Conservation (phyloP, 2,888 invertebrate genomes). For the Zaprionus obscuricornis region DNA sequence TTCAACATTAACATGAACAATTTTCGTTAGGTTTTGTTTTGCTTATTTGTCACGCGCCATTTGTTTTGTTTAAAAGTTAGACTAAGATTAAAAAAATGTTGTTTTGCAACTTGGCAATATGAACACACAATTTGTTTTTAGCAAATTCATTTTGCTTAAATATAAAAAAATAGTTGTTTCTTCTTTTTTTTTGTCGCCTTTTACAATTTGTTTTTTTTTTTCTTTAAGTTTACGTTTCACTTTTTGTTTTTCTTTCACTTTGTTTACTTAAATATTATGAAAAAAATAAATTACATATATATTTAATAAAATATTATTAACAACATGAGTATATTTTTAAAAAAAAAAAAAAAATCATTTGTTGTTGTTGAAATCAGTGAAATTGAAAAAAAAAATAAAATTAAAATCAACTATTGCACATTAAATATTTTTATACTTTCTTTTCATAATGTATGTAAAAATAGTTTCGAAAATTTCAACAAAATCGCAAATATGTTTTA, state of each 20-base stretch:
- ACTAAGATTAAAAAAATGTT: conserved; percentile 55
- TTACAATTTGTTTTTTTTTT: conserved; percentile 12
- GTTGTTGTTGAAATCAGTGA: conserved; percentile 26
- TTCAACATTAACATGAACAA: no score
- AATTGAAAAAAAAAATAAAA: conserved; percentile 7
- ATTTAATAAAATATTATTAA: neutral
- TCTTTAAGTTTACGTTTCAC: conserved; percentile 12
- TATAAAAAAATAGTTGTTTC: conserved; percentile 21
- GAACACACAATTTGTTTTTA: conserved; percentile 52
- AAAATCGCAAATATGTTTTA: conserved; percentile 38
- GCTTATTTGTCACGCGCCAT: conserved; percentile 70
- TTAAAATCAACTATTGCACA: conserved; percentile 59
- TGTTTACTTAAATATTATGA: conserved; percentile 14
- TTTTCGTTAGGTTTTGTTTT: conserved; percentile 17
- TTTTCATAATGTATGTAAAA: conserved; percentile 12
- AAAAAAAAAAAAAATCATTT: conserved; percentile 15
- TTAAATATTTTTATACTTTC: conserved; percentile 2
- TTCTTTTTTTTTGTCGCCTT: neutral
- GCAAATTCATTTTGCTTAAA: conserved; percentile 43
- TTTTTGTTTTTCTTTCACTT: conserved; percentile 20
- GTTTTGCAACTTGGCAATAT: conserved; percentile 49
- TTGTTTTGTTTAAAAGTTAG: conserved; percentile 53
- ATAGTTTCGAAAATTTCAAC: conserved; percentile 29
- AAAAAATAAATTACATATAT: conserved; percentile 16
- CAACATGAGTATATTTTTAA: conserved; percentile 35